Percentiles rank a stretch among this genome's conserved stretches.
Evolutionary conservation across 2,797 vertebrate genomes (phyloP).

Genomic region (Xenops minutus): DNA sequence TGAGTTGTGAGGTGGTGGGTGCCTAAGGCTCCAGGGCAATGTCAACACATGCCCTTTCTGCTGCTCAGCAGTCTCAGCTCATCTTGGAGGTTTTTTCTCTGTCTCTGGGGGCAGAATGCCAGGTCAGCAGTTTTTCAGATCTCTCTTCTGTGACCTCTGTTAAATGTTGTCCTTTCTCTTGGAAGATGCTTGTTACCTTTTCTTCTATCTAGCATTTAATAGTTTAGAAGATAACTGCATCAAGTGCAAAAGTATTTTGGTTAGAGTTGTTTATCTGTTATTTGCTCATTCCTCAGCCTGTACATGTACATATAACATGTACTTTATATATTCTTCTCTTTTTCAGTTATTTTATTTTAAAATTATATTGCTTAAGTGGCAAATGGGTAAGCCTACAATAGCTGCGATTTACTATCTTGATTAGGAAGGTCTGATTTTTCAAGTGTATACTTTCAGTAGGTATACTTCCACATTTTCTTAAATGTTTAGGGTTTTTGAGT

Average conservation of each 20-base stretch:
- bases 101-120: not conserved
- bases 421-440: not conserved
- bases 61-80: not conserved
- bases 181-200: not conserved
- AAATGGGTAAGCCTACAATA: not conserved
- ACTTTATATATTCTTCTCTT: not conserved
- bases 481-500: not conserved
- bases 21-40: not conserved
- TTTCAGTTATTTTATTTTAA: not conserved
- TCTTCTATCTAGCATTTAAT: not conserved
- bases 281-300: not conserved
- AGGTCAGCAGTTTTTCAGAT: not conserved
- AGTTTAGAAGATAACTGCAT: not conserved
- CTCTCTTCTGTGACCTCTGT: accelerated
- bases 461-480: not conserved
- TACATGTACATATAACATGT: not conserved
- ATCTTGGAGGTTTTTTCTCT: not conserved
- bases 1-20: not conserved
- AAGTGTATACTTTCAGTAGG: not conserved
- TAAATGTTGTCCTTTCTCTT: not conserved
- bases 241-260: not conserved
- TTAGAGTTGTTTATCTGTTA: not conserved
- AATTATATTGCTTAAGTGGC: not conserved
- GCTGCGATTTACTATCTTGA: not conserved
- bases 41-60: not conserved